phyloP scores from a whole-genome alignment of 2,888 invertebrate genomes.

The Dryocosmus kuriphilus region DNA sequence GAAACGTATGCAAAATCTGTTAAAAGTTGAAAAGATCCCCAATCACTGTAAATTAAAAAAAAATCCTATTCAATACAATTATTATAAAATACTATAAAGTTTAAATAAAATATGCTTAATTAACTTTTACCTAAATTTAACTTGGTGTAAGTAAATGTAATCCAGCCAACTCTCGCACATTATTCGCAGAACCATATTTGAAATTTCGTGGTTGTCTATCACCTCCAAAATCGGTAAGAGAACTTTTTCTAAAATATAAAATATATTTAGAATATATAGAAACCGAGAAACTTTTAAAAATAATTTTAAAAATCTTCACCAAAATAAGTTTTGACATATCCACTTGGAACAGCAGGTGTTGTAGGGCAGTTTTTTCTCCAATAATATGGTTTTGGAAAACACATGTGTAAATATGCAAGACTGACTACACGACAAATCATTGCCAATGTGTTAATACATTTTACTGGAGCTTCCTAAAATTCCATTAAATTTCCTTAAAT shows the following conservation, averaged over 20 bases:
- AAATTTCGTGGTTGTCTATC: constrained; percentile 85
- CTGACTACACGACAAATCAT: constrained; percentile 87
- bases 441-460: constrained; percentile 86
- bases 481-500: neutral
- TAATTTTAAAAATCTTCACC: constrained; percentile 77
- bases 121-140: constrained; percentile 83
- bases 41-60: constrained; percentile 77
- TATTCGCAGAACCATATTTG: constrained; percentile 88
- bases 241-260: constrained; percentile 82
- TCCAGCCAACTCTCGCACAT: constrained; percentile 94
- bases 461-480: constrained; percentile 83
- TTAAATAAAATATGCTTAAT: neutral
- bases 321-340: constrained; percentile 87
- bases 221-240: constrained; percentile 88
- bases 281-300: neutral
- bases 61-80: neutral
- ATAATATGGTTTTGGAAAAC: constrained; percentile 85
- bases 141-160: constrained; percentile 89
- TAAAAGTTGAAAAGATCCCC: constrained; percentile 88
- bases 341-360: constrained; percentile 78
- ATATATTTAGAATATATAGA: neutral
- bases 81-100: neutral
- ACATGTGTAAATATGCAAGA: constrained; percentile 89
- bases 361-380: constrained; percentile 81
- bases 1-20: constrained; percentile 90